Evolutionary conservation across 2,113 vertebrate species (phyloP), one percentile per base, ranked within the genome.

Genomic region (Cyanistes caeruleus): DNA sequence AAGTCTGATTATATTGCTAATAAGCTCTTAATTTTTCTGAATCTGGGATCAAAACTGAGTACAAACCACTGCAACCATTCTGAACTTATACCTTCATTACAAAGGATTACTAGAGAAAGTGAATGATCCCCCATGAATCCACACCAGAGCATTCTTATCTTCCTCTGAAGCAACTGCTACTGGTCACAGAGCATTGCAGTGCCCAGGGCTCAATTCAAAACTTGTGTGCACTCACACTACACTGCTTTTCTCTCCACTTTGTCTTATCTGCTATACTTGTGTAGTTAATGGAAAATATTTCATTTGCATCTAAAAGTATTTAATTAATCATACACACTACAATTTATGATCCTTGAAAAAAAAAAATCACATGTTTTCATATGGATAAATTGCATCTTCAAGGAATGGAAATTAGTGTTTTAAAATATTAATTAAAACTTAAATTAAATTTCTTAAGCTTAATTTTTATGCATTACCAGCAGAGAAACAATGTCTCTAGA

Each of bases 371-470:
- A 53, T 49, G n/a, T 86, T 92, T 73, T 84, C 72, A 78, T 70
- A 92, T 12, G 39, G 85, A 96, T 70, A 88, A 96, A 96, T 56
- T 81, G 60, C 68, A 94, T 63, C 72, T 75, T 88, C 87, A 84
- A 80, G 72, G 74, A 90, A 84, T 2, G 48, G 93, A 95, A 96
- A 96, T 89, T 68, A 88, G 56, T 60, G 44, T 5, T 92, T 81
- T 87, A 83, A 86, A 96, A 91, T 86, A 96, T 90, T 95, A 90
- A 96, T 95, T 93, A 90, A 88, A 95, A 93, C 44, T 78, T 48
- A 92, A 95, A 93, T 88, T 89, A 78, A 92, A 93, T 95, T 94
- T 92, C 69, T 81, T 92, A 86, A 90, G 63, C 53, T 68, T 87
- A 83, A 78, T 92, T 92, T 90, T 95, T 84, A 95, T 89, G 83